Conservation (phyloP, 2,113 vertebrate genomes). For the Menura novaehollandiae region DNA sequence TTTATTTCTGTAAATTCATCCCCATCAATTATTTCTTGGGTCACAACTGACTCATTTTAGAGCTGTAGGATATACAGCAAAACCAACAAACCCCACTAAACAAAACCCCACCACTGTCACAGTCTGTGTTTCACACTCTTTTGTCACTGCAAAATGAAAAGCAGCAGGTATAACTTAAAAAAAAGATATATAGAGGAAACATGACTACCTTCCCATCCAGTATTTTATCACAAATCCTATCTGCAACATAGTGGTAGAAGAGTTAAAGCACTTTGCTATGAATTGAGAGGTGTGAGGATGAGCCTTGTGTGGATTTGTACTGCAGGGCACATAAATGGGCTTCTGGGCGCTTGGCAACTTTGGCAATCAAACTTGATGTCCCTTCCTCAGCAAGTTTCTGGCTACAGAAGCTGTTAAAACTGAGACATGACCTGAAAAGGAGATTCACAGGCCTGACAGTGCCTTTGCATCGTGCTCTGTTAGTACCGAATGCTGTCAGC, state of each 20-base stretch:
- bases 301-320: background rate
- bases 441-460: background rate
- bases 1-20: slow-evolving; percentile 50
- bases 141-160: slow-evolving; percentile 28
- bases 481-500: background rate
- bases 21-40: slow-evolving; percentile 19
- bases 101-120: background rate
- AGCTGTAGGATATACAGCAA: background rate
- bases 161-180: background rate
- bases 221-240: background rate
- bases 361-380: background rate
- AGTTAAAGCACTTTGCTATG: background rate
- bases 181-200: background rate
- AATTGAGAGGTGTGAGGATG: background rate
- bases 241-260: background rate
- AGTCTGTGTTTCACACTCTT: background rate
- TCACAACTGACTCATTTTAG: slow-evolving; percentile 13
- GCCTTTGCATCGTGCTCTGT: background rate
- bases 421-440: background rate
- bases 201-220: background rate
- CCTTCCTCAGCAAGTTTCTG: background rate
- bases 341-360: background rate
- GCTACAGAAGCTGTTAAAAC: background rate
- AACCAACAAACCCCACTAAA: background rate
- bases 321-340: background rate